Evolutionary conservation across 2,888 invertebrate genomes (phyloP).

Genomic region (Drosophila helvetica): DNA sequence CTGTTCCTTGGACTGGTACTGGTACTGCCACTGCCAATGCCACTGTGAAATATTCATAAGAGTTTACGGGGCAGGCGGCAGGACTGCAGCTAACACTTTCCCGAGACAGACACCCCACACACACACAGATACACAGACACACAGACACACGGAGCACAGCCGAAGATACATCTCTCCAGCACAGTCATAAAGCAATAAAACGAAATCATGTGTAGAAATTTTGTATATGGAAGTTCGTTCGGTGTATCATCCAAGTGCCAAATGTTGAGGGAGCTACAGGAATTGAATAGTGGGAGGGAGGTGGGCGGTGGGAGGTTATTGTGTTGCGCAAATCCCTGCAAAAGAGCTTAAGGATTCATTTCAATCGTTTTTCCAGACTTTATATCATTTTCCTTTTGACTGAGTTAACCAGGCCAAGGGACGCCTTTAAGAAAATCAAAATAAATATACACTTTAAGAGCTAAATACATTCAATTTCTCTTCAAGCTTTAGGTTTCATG

Average conservation of each 20-base stretch:
- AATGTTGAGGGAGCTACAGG: constrained; percentile 6
- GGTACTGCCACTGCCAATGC: constrained; percentile 9
- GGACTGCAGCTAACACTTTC: background rate
- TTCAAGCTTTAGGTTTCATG: no score
- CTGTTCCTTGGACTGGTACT: background rate
- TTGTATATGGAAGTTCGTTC: constrained; percentile 74
- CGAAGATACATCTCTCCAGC: constrained; percentile 16
- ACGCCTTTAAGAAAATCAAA: constrained; percentile 2
- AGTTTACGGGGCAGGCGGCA: background rate
- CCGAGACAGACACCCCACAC: background rate
- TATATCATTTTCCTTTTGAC: constrained; percentile 17
- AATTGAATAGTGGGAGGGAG: constrained; percentile 8
- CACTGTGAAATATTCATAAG: constrained; percentile 58
- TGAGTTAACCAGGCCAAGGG: background rate
- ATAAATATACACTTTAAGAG: background rate
- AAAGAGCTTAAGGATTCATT: constrained; percentile 64
- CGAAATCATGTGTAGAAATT: constrained; percentile 84
- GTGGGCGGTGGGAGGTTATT: constrained; percentile 18
- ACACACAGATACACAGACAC: background rate
- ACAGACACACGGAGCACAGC: constrained; percentile 3
- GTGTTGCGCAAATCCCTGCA: constrained; percentile 38
- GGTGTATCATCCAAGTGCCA: constrained; percentile 24
- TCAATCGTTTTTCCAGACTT: constrained; percentile 39
- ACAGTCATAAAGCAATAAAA: constrained; percentile 83
- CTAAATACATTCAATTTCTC: background rate